These are phyloP conservation scores for Octodonta nipae DNA, from an alignment of 2,888 invertebrate species.

Conservation along the genomic window DNA sequence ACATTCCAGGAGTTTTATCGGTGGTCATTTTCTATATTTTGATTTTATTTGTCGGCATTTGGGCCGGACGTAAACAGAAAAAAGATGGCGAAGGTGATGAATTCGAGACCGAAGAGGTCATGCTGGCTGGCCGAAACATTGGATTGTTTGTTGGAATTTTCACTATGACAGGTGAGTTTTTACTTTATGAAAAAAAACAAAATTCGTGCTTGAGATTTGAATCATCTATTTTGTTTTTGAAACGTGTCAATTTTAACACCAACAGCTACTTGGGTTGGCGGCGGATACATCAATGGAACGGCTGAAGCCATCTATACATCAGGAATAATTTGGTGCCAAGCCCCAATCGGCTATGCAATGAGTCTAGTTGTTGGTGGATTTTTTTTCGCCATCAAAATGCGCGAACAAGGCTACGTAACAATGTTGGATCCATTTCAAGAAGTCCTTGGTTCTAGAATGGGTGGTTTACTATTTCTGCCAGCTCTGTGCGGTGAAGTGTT, in stretches of 20 bases:
- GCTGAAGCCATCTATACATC: conserved; percentile 91
- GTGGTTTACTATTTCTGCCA: conserved; percentile 87
- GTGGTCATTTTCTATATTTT: conserved; percentile 92
- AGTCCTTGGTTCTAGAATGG: conserved; percentile 93
- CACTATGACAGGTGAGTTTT: conserved; percentile 85
- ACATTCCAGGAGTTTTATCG: conserved; percentile 83
- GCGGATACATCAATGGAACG: conserved; percentile 98
- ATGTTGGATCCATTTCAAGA: conserved; percentile 98
- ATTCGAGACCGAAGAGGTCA: conserved; percentile 93
- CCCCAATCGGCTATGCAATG: conserved; percentile 95
- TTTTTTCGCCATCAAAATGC: conserved; percentile 97
- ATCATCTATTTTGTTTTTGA: no score
- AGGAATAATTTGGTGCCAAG: conserved; percentile 94
- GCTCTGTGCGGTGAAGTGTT: conserved; percentile 90
- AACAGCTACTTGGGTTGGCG: conserved; percentile 96
- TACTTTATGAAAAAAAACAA: neutral
- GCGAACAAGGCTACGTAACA: conserved; percentile 92
- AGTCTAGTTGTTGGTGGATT: conserved; percentile 91
- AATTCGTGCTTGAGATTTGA: no score
- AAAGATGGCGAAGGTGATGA: conserved; percentile 81
- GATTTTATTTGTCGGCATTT: conserved; percentile 90
- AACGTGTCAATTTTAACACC: no score
- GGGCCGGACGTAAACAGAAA: conserved; percentile 92
- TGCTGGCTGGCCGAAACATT: conserved; percentile 95
- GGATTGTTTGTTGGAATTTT: conserved; percentile 95